Evolutionary conservation across 2,797 vertebrate species (phyloP), one percentile per base, ranked within the genome.

Genomic region (Takifugu ocellatus): DNA sequence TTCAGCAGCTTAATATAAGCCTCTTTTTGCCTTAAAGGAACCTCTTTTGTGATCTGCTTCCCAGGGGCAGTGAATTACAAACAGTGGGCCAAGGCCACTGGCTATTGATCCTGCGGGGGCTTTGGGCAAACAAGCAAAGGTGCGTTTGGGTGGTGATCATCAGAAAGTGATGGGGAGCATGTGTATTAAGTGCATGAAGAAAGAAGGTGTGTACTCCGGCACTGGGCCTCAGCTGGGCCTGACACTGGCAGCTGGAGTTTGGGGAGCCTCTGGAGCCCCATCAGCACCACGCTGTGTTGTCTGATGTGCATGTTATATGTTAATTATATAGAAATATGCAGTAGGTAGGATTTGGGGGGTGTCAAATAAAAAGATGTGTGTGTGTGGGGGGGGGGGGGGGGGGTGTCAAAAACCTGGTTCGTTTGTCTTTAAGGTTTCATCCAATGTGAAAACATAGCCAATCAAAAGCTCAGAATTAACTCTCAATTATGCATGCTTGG

Each of bases 211-310:
- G 61, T 71, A 48, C 62, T 63, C 61, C 54, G 55, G 64, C 50
- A 26, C 39, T 26, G 68, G 77, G 87, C 54, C 87, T 91, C 89
- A 91, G 88, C 90, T 92, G 91, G 81, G 65, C 67, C 31, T 21
- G 43, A 55, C 75, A 82, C 83, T 61, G 85, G 89, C 90, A 92
- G 91, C 89, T 92, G 92, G 85, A 86, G 78, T 70, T 58, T 84
- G 79, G 77, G 70, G 82, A 80, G 70, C 77, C 85, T 80, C 86
- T 65, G 63, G 82, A 86, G 88, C 57, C 86, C 83, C 87, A 90
- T 92, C 88, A 88, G 83, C 51, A 71, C 62, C 84, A 75, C 83
- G 84, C 85, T 87, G 82, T 72, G 66, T 69, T 49, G 62, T 74
- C 66, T 70, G 48, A 54, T 59, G 60, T 55, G 29, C 24, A 45